These are phyloP conservation scores for Tetragonisca angustula DNA, from an alignment of 2,888 invertebrate species.

Conservation along the genomic window DNA sequence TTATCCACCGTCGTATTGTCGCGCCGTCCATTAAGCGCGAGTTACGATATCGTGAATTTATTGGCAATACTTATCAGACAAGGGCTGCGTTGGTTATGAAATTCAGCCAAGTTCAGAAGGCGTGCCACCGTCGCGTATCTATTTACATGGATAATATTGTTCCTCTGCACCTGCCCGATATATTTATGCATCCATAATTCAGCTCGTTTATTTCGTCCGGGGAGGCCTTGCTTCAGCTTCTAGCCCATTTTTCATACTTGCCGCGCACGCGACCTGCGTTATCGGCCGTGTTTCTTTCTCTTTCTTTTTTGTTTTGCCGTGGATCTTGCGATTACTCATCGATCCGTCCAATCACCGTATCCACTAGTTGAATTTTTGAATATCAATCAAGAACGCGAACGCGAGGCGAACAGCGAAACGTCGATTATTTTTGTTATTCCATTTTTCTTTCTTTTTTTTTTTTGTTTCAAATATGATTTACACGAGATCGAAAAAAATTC, in stretches of 20 bases:
- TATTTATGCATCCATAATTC: constrained; percentile 48
- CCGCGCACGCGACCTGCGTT: constrained; percentile 17
- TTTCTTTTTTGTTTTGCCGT: background rate
- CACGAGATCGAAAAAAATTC: too few species aligned
- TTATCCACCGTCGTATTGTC: background rate
- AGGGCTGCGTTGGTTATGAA: constrained; percentile 20
- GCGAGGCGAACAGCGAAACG: background rate
- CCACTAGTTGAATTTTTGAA: background rate
- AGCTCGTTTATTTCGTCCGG: constrained; percentile 32
- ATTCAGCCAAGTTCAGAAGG: constrained; percentile 31
- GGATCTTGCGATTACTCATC: constrained; percentile 11
- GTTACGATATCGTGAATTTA: constrained; percentile 2
- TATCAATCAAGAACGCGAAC: background rate
- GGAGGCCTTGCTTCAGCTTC: background rate
- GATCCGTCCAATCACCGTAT: background rate
- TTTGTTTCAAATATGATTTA: too few species aligned
- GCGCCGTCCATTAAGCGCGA: constrained; percentile 2
- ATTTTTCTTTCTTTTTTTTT: too few species aligned
- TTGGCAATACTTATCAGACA: constrained; percentile 5
- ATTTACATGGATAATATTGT: constrained; percentile 44
- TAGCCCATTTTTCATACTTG: constrained; percentile 17
- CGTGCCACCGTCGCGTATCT: constrained; percentile 3
- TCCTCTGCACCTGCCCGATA: constrained; percentile 28
- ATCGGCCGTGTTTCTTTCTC: background rate
- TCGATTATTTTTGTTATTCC: background rate